Base-by-base conservation (phyloP, 2,113 vertebrate genomes). In the Microcebus jonahi region DNA sequence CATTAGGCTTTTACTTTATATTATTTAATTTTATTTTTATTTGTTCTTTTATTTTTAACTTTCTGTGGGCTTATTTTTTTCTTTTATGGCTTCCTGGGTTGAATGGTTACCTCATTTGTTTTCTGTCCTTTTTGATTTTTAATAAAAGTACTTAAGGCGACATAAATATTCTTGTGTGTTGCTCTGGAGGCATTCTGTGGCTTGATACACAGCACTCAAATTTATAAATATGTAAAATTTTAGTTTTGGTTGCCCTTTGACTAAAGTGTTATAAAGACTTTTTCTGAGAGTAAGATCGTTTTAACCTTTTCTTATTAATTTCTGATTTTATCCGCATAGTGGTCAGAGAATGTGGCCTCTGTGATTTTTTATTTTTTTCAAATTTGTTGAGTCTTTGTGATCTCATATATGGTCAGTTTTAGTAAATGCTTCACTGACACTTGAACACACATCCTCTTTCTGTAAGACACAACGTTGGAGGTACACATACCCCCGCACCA, bases 201-300 rank as follows among this genome's bases (percentile, higher is more conserved):
- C 48, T 77, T 55, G 27, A 31, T 81, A 11, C 42, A 18, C 45
- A 57, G 61, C 76, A 39, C 11, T 84, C n/a, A 29, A 34, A 39
- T 81, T 81, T 81, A 55, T 92, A 95, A 96, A 77, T 65, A 45
- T 6, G n/a, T 25, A 29, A 45, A 34, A 71, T 90, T 90, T 77
- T 71, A 65, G 53, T 94, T 94, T 79, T 48, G 50, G 34, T 86
- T 91, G 3, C 55, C 48, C 59, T 59, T 57, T 92, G 85, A 71
- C 80, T 87, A 55, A 83, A 39, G 6, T 76, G 39, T 88, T 67
- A 83, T 87, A 90, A 65, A 65, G 31, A n/a, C 3, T n/a, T 53
- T 86, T 17, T 42, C 82, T 39, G 61, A 93, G 82, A n/a, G 23
- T 83, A 48, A 88, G 82, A 85, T 80, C 92, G 75, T n/a, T 87